Base-by-base conservation (phyloP, 2,888 invertebrate genomes). In the Alitta virens region DNA sequence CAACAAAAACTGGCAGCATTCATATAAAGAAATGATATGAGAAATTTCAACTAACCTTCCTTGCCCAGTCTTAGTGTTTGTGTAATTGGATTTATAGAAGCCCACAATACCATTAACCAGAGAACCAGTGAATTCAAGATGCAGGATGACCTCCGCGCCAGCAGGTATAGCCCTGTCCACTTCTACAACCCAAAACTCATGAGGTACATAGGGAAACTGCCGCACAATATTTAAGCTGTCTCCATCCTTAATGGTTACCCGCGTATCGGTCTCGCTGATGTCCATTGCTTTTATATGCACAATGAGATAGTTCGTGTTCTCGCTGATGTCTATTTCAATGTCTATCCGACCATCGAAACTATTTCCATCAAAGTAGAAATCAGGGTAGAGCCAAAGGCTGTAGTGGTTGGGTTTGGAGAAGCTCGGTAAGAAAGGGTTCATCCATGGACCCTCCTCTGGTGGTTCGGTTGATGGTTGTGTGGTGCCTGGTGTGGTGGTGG, bases 61-160 rank as follows among this genome's bases (percentile, higher is more conserved):
- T 56, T 74, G 60, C 1, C 72, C 72, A 1, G 76, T 78, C 3
- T 63, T 53, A 2, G 74, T 73, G 56, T 79, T 75, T 14, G 72
- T 64, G 67, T 91, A 88, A 5, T 83, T 84, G 63, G 90, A 90
- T 68, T 86, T 86, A 78, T 91, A 91, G 61, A 91, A 85, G 2
- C 91, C 91, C 60, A 89, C 87, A 73, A 90, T 88, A 68, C 87
- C 87, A 65, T 86, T 84, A 26, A 85, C 86, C 76, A 90, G 84
- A 66, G 85, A 85, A 0, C 91, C 91, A 65, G 82, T 80, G 74
- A 88, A 91, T 42, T 86, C 80, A 51, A 91, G 84, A 49, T 80
- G 75, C 16, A 90, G 76, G 16, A 82, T 53, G 21, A 75, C 72
- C 12, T 55, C 64, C 1, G 63, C 63, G 2, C 71, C 78, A 0